A percentile compares a stretch with the other conserved stretches of the same genome.
phyloP scores from a whole-genome alignment of 2,113 vertebrate genomes.

The Brachypteracias leptosomus region DNA sequence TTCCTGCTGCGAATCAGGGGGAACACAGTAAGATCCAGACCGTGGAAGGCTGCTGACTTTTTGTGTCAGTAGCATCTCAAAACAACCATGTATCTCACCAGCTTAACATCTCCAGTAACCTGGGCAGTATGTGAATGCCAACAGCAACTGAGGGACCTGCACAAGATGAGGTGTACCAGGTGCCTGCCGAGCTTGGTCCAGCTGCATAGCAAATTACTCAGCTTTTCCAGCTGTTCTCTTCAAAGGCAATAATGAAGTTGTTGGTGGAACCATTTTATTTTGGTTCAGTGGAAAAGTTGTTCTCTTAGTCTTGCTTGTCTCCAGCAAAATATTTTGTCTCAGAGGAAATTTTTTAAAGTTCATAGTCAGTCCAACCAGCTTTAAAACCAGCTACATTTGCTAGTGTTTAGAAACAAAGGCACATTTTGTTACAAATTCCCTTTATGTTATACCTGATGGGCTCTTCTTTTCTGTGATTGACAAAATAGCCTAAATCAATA shows the following conservation, averaged over 20 bases:
- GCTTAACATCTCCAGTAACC: neutral
- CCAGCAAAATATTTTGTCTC: neutral
- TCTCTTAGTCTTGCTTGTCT: neutral
- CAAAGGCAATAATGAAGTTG: neutral
- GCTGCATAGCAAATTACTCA: neutral
- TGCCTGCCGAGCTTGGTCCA: neutral
- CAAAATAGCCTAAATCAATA: constrained; percentile 35
- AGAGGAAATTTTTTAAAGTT: neutral
- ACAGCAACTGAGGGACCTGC: neutral
- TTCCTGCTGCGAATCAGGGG: neutral
- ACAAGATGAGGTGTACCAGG: neutral
- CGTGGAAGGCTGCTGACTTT: neutral
- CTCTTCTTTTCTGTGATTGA: constrained; percentile 33
- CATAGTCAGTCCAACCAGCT: neutral
- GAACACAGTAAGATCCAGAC: neutral
- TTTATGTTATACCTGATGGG: neutral
- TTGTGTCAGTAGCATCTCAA: neutral
- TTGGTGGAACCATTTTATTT: neutral
- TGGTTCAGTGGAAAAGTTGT: neutral
- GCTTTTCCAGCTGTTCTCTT: neutral
- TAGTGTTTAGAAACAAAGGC: neutral
- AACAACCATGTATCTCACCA: neutral
- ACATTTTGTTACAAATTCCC: neutral
- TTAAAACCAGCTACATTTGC: neutral
- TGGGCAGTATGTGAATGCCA: neutral